Evolutionary conservation across 2,888 invertebrate genomes (phyloP).

Genomic region (Dryocosmus kuriphilus): DNA sequence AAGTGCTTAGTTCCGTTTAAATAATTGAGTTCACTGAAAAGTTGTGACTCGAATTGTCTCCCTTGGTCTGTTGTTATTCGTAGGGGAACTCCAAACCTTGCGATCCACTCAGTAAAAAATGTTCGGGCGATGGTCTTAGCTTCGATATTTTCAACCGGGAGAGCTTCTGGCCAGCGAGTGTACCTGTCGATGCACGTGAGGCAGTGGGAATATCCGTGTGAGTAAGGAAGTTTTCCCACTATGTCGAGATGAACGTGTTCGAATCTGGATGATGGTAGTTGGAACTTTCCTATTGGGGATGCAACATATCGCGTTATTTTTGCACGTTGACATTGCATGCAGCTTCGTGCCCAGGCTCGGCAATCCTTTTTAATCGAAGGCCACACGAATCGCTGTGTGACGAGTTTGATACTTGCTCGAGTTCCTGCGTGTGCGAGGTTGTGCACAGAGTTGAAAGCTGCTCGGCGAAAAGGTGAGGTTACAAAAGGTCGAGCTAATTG

Average conservation of each 20-base stretch:
- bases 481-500: slow-evolving; percentile 46
- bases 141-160: slow-evolving; percentile 44
- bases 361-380: too few species aligned
- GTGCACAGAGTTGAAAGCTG: too few species aligned
- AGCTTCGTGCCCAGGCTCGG: too few species aligned
- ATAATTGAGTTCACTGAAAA: slow-evolving; percentile 50
- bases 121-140: slow-evolving; percentile 54
- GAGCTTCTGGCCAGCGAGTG: slow-evolving; percentile 58
- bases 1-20: slow-evolving; percentile 42
- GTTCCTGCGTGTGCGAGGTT: too few species aligned
- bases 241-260: slow-evolving; percentile 70
- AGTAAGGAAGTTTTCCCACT: slow-evolving; percentile 54
- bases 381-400: too few species aligned
- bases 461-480: slow-evolving; percentile 1
- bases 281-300: slow-evolving; percentile 43
- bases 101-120: slow-evolving; percentile 49
- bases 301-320: not conserved
- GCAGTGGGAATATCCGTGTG: slow-evolving; percentile 60
- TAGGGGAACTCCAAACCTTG: slow-evolving; percentile 54
- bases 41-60: slow-evolving; percentile 57
- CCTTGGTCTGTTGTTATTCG: slow-evolving; percentile 61
- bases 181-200: slow-evolving; percentile 68
- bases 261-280: slow-evolving; percentile 64
- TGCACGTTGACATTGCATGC: not conserved
- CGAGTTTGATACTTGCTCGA: too few species aligned